Percentiles rank a stretch among this genome's conserved stretches.
These are phyloP conservation scores for Mylabris sibirica DNA, from an alignment of 2,888 invertebrate species.

Conservation along the genomic window DNA sequence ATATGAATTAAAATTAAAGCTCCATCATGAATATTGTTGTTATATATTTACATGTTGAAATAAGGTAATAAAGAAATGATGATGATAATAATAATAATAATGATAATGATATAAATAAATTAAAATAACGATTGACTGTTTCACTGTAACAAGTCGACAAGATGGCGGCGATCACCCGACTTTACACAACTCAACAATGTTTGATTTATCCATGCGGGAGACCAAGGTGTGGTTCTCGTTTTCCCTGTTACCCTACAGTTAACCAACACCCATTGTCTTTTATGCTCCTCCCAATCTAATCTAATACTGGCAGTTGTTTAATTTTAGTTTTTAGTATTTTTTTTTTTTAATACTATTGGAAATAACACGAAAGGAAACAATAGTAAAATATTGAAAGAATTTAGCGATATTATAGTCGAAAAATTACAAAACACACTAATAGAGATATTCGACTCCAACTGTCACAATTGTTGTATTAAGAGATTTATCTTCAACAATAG, in stretches of 20 bases:
- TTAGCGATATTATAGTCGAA: background rate
- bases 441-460: background rate
- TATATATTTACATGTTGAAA: slow-evolving; percentile 40
- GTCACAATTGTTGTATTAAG: slow-evolving; percentile 5
- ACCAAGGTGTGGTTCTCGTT: slow-evolving; percentile 54
- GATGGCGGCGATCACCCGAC: slow-evolving; percentile 47
- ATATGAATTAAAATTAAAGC: slow-evolving; percentile 53
- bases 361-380: background rate
- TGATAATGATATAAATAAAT: background rate
- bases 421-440: background rate
- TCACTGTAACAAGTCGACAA: slow-evolving; percentile 50
- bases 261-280: slow-evolving; percentile 54
- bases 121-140: slow-evolving; percentile 22
- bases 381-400: background rate
- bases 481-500: slow-evolving; percentile 4
- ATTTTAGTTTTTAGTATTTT: no score
- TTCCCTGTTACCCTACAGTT: slow-evolving; percentile 50
- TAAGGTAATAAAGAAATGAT: slow-evolving; percentile 24
- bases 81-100: slow-evolving; percentile 11
- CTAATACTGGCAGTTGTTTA: slow-evolving; percentile 24
- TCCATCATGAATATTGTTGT: slow-evolving; percentile 45
- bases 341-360: background rate
- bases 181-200: slow-evolving; percentile 30
- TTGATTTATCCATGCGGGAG: slow-evolving; percentile 50
- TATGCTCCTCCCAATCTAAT: slow-evolving; percentile 52